Evolutionary conservation across 2,797 vertebrate genomes (phyloP).

Genomic region (Pantherophis alleghaniensis): DNA sequence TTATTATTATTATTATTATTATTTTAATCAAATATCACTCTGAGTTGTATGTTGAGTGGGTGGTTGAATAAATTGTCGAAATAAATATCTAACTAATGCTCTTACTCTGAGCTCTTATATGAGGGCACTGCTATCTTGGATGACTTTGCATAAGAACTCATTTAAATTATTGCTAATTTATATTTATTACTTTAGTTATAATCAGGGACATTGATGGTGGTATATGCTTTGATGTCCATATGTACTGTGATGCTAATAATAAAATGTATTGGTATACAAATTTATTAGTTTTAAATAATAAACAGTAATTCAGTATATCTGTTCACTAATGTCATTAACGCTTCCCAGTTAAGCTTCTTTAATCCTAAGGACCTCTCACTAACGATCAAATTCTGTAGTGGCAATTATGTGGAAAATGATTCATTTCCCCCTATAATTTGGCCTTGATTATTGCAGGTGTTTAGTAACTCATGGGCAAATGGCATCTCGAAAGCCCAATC

Average conservation of each 20-base stretch:
- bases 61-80: neutral
- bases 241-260: neutral
- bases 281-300: neutral
- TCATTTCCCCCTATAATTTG: neutral
- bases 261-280: neutral
- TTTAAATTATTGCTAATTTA: neutral
- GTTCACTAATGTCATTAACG: neutral
- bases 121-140: neutral
- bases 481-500: neutral
- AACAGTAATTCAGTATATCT: neutral
- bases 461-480: neutral
- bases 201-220: neutral
- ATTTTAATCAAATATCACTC: neutral
- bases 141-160: neutral
- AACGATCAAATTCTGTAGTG: neutral
- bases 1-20: too few species aligned
- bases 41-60: neutral
- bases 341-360: neutral
- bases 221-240: neutral
- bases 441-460: neutral
- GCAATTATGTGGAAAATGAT: neutral
- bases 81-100: neutral
- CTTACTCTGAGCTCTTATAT: neutral
- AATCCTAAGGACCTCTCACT: neutral
- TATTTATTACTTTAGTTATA: neutral